phyloP scores from a whole-genome alignment of 1,140 invertebrate genomes.

The Bradysia coprophila region DNA sequence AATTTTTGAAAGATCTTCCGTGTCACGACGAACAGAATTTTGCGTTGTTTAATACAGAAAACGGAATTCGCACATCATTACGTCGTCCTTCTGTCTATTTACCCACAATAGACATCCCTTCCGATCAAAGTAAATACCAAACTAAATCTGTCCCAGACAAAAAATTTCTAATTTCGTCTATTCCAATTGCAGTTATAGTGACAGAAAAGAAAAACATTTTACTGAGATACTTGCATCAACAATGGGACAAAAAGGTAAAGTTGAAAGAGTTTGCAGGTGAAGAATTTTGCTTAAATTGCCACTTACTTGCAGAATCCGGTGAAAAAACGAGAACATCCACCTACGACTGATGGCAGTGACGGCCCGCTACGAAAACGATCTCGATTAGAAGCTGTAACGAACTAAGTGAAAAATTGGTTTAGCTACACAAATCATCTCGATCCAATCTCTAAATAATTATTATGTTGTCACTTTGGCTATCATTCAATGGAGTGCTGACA shows the following conservation, averaged over 20 bases:
- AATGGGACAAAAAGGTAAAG: conserved; percentile 77
- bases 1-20: conserved; percentile 80
- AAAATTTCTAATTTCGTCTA: no score
- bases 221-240: conserved; percentile 78
- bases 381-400: not conserved
- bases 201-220: conserved; percentile 90
- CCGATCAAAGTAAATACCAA: conserved; percentile 71
- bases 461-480: no score
- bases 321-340: not conserved
- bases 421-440: no score
- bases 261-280: no score
- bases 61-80: conserved; percentile 59
- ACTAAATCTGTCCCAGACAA: no score
- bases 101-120: conserved; percentile 73
- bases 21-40: conserved; percentile 84
- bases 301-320: not conserved
- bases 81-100: conserved; percentile 79
- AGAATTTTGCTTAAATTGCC: no score
- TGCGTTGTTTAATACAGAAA: conserved; percentile 70
- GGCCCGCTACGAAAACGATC: not conserved
- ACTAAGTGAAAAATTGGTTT: no score
- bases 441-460: no score
- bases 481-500: no score
- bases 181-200: conserved; percentile 72
- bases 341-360: not conserved